These are phyloP conservation scores for Eremophila alpestris DNA, from an alignment of 2,797 vertebrate species.

Conservation along the genomic window DNA sequence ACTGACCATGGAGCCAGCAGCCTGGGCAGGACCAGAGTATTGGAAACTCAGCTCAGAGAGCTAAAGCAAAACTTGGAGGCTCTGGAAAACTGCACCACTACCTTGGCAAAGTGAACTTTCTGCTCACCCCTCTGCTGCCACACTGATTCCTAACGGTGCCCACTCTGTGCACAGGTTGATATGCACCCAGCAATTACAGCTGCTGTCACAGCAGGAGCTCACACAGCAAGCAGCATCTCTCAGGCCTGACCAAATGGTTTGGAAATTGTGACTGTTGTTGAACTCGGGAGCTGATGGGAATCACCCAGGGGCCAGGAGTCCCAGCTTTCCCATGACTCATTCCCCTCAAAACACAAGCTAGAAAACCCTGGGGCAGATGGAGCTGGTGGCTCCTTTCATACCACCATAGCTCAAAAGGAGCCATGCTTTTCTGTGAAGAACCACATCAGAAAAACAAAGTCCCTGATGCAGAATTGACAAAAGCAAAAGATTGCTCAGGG, in stretches of 20 bases:
- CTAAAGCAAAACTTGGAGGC: not conserved
- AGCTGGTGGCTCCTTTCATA: not conserved
- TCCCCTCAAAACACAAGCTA: not conserved
- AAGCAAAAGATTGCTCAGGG: not conserved
- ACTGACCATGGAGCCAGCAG: not conserved
- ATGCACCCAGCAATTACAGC: not conserved
- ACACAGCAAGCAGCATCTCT: not conserved
- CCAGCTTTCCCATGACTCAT: not conserved
- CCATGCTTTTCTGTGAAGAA: not conserved
- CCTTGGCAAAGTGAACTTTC: not conserved
- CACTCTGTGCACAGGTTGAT: not conserved
- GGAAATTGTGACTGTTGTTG: not conserved
- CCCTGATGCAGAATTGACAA: not conserved
- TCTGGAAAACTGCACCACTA: not conserved
- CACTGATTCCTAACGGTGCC: accelerated
- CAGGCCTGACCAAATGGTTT: not conserved
- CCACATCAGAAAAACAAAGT: not conserved
- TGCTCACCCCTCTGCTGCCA: accelerated
- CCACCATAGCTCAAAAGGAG: not conserved
- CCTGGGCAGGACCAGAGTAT: not conserved
- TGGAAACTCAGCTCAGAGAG: not conserved
- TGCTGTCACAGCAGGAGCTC: not conserved
- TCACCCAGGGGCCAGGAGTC: not conserved
- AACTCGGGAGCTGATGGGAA: not conserved
- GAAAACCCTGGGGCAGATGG: not conserved